Conservation (phyloP, 2,113 vertebrate genomes). For the Hipposideros armiger region DNA sequence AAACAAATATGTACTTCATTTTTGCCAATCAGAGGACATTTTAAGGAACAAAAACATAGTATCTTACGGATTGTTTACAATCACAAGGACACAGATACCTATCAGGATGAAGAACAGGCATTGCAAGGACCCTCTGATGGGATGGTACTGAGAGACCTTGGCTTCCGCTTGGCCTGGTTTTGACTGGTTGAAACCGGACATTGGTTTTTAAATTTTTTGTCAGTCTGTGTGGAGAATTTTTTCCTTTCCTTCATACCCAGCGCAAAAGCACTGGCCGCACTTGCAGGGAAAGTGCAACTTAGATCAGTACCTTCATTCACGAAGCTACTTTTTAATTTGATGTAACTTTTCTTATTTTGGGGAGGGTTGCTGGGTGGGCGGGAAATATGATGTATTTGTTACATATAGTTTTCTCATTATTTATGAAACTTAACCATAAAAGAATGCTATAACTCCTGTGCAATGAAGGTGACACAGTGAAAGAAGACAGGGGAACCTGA, state of each 20-base stretch:
- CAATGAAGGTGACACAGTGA: conserved; percentile 87
- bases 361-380: conserved; percentile 80
- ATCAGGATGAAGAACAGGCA: conserved; percentile 84
- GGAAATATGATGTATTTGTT: conserved; percentile 88
- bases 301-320: conserved; percentile 91
- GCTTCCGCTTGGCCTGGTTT: conserved; percentile 89
- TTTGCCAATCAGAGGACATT: conserved; percentile 90
- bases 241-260: conserved; percentile 88
- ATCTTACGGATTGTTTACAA: conserved; percentile 95
- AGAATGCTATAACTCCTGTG: conserved; percentile 89
- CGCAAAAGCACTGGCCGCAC: conserved; percentile 92
- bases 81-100: conserved; percentile 92
- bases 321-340: conserved; percentile 94
- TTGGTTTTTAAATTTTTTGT: conserved; percentile 88
- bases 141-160: conserved; percentile 84
- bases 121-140: conserved; percentile 88
- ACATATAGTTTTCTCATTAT: conserved; percentile 92
- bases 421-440: conserved; percentile 91
- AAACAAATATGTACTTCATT: conserved; percentile 90
- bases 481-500: conserved; percentile 84
- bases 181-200: conserved; percentile 93
- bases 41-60: conserved; percentile 88
- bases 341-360: conserved; percentile 90
- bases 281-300: conserved; percentile 96
- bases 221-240: conserved; percentile 80